These are phyloP conservation scores for Coccyzus lansbergi DNA, from an alignment of 2,797 vertebrate genomes.

Conservation along the genomic window DNA sequence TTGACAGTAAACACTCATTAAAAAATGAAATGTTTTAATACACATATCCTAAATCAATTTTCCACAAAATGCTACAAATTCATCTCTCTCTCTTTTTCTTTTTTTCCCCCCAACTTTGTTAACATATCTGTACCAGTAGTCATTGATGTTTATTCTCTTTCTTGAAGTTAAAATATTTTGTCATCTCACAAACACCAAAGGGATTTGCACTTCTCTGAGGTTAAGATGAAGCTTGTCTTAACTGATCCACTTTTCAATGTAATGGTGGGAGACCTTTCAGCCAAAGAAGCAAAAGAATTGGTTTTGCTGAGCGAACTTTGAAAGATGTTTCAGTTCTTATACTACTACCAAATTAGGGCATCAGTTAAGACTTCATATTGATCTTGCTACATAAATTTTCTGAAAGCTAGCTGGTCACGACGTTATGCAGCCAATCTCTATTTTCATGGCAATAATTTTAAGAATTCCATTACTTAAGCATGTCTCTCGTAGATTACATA, in stretches of 20 bases:
- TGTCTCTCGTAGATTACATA: not conserved
- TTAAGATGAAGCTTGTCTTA: not conserved
- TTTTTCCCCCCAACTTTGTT: not conserved
- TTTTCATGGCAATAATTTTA: not conserved
- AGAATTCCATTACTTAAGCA: not conserved
- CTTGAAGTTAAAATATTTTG: conserved; percentile 46
- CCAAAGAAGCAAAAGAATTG: not conserved
- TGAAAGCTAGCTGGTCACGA: not conserved
- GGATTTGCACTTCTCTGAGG: not conserved
- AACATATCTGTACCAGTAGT: not conserved
- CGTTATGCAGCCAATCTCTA: not conserved
- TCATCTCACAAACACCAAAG: conserved; percentile 40
- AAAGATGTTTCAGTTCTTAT: not conserved
- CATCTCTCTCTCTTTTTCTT: not conserved
- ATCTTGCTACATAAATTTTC: not conserved
- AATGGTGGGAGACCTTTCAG: not conserved
- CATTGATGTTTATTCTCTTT: conserved; percentile 21
- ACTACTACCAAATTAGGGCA: not conserved
- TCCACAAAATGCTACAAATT: conserved; percentile 10
- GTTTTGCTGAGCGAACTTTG: not conserved
- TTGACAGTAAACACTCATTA: conserved; percentile 22
- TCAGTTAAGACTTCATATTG: not conserved
- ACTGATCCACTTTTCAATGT: not conserved
- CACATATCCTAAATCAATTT: not conserved
- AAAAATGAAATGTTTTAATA: conserved; percentile 24